Evolutionary conservation across 2,888 invertebrate genomes (phyloP).

Genomic region (Leucophenga montana): DNA sequence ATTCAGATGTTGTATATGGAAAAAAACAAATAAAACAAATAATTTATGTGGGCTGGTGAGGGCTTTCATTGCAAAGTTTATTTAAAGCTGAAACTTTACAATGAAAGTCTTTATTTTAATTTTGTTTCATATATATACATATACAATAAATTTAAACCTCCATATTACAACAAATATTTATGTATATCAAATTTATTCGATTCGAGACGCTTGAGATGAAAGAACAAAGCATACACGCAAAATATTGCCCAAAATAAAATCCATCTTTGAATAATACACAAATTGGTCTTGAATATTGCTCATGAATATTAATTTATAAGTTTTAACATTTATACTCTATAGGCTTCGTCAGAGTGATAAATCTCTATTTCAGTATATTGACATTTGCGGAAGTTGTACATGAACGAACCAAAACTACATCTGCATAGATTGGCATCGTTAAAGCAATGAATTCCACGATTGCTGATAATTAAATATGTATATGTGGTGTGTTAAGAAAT

Average conservation of each 20-base stretch:
- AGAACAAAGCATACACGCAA: slow-evolving; percentile 6
- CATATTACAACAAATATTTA: slow-evolving; percentile 13
- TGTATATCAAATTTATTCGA: slow-evolving; percentile 22
- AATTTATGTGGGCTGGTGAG: slow-evolving; percentile 63
- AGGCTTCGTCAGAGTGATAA: background rate
- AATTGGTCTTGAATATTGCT: background rate
- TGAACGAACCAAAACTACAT: no score
- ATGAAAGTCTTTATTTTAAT: slow-evolving; percentile 48
- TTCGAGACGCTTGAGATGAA: slow-evolving; percentile 28
- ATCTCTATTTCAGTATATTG: background rate
- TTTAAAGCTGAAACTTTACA: slow-evolving; percentile 23
- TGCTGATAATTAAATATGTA: background rate
- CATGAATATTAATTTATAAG: background rate
- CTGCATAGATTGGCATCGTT: background rate
- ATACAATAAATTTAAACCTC: slow-evolving; percentile 27
- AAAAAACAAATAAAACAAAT: slow-evolving; percentile 33
- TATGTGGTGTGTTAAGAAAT: background rate
- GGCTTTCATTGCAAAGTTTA: slow-evolving; percentile 53
- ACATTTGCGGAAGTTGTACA: background rate
- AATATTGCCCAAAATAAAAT: slow-evolving; percentile 9
- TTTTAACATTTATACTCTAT: background rate
- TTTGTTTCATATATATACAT: slow-evolving; percentile 2
- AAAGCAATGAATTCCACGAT: background rate
- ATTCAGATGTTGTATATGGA: slow-evolving; percentile 19
- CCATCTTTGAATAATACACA: no score